phyloP scores from a whole-genome alignment of 2,797 vertebrate genomes.

The Sebastes iracundus region DNA sequence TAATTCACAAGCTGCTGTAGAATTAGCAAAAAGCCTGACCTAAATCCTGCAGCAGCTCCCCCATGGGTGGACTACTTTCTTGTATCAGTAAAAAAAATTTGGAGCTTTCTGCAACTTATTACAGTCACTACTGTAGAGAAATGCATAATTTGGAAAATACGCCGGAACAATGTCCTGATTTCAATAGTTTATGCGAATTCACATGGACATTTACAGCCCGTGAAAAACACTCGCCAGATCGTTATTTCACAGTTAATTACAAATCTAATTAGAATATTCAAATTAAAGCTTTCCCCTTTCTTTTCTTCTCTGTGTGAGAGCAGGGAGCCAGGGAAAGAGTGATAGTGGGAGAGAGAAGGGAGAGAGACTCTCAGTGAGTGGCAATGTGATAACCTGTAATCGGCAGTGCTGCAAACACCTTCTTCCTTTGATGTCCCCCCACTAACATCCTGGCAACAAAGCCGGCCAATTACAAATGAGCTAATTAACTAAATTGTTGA shows the following conservation, averaged over 20 bases:
- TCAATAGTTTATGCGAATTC: conserved; percentile 78
- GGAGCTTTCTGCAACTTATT: conserved; percentile 57
- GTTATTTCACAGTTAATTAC: conserved; percentile 88
- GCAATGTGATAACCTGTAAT: conserved; percentile 90
- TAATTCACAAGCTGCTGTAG: conserved; percentile 51
- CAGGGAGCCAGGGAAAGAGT: conserved; percentile 62
- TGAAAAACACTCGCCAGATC: conserved; percentile 80
- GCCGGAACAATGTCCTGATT: conserved; percentile 72
- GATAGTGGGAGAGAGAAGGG: conserved; percentile 54
- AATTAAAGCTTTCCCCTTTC: conserved; percentile 82
- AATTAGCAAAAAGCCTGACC: conserved; percentile 69
- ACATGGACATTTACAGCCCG: conserved; percentile 76
- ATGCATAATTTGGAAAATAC: conserved; percentile 65
- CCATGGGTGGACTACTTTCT: conserved; percentile 61
- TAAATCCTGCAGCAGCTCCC: conserved; percentile 59
- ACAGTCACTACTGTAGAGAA: conserved; percentile 61
- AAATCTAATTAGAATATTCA: conserved; percentile 88
- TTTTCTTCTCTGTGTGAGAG: conserved; percentile 77
- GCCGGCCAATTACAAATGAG: conserved; percentile 99
- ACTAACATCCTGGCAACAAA: conserved; percentile 98
- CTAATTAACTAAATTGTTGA: conserved; percentile 99
- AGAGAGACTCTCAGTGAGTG: conserved; percentile 81
- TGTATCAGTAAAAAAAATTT: conserved; percentile 18
- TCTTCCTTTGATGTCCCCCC: conserved; percentile 94
- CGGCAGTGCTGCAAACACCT: conserved; percentile 95